Evolutionary conservation across 1,140 invertebrate species (phyloP), one percentile per base, ranked within the genome.

Genomic region (Cheumatopsyche charites): DNA sequence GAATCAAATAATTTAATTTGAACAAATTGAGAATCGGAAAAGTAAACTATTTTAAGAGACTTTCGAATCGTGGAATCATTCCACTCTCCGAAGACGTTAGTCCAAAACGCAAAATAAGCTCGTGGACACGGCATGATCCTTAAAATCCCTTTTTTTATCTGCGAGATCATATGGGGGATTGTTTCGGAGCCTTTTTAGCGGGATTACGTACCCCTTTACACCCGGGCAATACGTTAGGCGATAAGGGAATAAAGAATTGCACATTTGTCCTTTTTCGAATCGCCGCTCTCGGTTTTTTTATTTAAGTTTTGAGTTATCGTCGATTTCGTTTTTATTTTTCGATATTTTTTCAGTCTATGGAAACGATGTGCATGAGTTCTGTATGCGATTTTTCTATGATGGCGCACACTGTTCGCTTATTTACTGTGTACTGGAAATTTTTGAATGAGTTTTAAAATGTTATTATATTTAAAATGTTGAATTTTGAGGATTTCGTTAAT

Each of bases 111-210:
- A 52, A 19, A 52, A 52, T 58, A 26, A 25, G 55, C 55, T 58
- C 55, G 55, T 58, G 55, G 55, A 58, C 55, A 58, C 55, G 55
- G 21, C 11, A 58, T 23, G 55, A 58, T 58, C 55, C 55, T 58
- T 58, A 58, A 58, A 58, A 58, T 58, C 55, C 55, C 55, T 19
- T 25, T 58, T 58, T 58, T 58, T 58, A 58, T 58, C 55, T 58
- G 55, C 11, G 21, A 58, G 55, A 58, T 58, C 55, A 58, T 58
- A 58, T 26, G 55, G 55, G 49, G 55, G 23, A 25, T 58, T 23
- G 19, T 58, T 58, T 58, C 55, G 6, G 19, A 58, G 55, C 55
- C 55, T 58, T 58, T 55, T 58, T 58, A 58, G 55, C 13, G 55
- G 55, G 55, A 58, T 58, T 58, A 58, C 55, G 7, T 13, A 13